Evolutionary conservation across 2,797 vertebrate genomes (phyloP).

Genomic region (Sciurus vulgaris): DNA sequence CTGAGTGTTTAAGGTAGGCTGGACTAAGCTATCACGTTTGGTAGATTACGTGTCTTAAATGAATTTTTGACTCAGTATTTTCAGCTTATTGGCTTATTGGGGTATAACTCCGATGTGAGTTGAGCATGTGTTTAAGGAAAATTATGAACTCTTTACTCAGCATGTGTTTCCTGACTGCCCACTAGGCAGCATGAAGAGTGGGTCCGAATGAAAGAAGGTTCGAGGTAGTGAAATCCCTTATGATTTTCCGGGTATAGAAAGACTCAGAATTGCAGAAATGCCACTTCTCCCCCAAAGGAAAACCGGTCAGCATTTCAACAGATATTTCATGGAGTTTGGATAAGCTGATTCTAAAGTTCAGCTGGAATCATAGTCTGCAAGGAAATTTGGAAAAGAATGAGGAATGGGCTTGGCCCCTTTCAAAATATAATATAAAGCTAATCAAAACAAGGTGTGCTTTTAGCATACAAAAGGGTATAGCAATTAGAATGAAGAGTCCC

Average conservation of each 20-base stretch:
- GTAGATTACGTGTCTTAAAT: background rate
- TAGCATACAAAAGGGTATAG: background rate
- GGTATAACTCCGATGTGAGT: background rate
- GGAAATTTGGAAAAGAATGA: background rate
- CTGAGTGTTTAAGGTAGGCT: background rate
- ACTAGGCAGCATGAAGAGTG: background rate
- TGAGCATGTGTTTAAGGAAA: background rate
- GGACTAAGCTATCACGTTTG: background rate
- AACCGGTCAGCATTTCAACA: background rate
- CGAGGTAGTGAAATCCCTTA: background rate
- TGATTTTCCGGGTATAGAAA: background rate
- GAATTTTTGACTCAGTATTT: background rate
- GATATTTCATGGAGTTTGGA: background rate
- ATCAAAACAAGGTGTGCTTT: background rate
- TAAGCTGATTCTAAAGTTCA: conserved; percentile 5
- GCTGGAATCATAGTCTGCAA: background rate
- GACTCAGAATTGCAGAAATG: background rate
- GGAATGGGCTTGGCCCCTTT: background rate
- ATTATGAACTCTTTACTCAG: background rate
- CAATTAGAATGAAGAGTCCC: background rate
- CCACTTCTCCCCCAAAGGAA: background rate
- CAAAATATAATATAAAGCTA: conserved; percentile 8
- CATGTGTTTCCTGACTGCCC: background rate
- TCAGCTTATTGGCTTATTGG: background rate
- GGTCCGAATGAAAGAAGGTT: background rate